A percentile compares a stretch with the other conserved stretches of the same genome.
phyloP scores from a whole-genome alignment of 2,113 vertebrate species.

The Callochromis pleurospilus region DNA sequence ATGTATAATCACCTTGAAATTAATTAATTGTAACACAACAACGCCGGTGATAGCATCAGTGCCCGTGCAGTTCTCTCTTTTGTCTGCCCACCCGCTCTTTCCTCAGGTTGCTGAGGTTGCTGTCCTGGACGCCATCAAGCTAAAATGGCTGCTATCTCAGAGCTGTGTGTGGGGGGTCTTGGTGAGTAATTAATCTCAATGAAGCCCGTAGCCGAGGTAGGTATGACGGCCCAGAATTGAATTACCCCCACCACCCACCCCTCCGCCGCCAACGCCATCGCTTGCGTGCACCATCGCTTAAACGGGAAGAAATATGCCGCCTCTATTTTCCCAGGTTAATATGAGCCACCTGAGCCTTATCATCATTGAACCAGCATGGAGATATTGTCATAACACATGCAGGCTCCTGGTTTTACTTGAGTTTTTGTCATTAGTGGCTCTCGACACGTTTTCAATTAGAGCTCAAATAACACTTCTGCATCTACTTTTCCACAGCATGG shows the following conservation, averaged over 20 bases:
- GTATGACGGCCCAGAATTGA: slow-evolving; percentile 87
- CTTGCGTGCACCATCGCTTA: background rate
- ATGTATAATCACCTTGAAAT: slow-evolving; percentile 77
- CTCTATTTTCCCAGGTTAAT: slow-evolving; percentile 90
- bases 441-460: slow-evolving; percentile 29
- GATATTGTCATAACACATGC: slow-evolving; percentile 38
- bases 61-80: slow-evolving; percentile 40
- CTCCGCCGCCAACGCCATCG: background rate
- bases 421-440: slow-evolving; percentile 6
- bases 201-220: slow-evolving; percentile 86
- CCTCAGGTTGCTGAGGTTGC: slow-evolving; percentile 68
- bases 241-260: slow-evolving; percentile 51
- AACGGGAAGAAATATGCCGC: slow-evolving; percentile 16
- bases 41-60: slow-evolving; percentile 64
- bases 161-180: slow-evolving; percentile 75
- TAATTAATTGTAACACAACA: slow-evolving; percentile 75
- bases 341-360: slow-evolving; percentile 96
- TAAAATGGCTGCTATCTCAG: slow-evolving; percentile 79
- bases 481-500: background rate
- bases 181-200: slow-evolving; percentile 98
- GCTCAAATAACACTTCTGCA: background rate
- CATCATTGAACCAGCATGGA: slow-evolving; percentile 63
- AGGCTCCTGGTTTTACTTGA: slow-evolving; percentile 5
- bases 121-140: slow-evolving; percentile 66
- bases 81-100: slow-evolving; percentile 54